Evolutionary conservation across 1,140 invertebrate species (phyloP).

Genomic region (Anastrepha ludens): DNA sequence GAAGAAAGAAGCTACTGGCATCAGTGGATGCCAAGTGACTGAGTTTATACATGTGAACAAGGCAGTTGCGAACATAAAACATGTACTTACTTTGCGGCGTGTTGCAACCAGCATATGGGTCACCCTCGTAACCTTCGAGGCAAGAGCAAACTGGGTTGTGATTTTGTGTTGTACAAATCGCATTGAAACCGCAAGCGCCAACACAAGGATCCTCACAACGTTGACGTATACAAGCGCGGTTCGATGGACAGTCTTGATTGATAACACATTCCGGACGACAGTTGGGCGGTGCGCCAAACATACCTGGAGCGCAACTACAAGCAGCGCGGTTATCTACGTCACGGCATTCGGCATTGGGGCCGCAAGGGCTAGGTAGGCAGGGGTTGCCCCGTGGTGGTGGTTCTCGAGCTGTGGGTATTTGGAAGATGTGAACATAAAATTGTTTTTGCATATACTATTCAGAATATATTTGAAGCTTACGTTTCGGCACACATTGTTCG

Average conservation of each 20-base stretch:
- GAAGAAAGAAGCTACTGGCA: not conserved
- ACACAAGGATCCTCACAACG: slow-evolving; percentile 87
- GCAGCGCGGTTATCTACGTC: slow-evolving; percentile 82
- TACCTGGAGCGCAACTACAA: slow-evolving; percentile 85
- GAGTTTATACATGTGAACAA: not conserved
- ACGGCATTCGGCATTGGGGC: slow-evolving; percentile 86
- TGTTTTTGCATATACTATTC: not conserved
- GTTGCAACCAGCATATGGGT: slow-evolving; percentile 87
- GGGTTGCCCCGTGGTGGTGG: slow-evolving; percentile 77
- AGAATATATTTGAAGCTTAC: slow-evolving; percentile 75
- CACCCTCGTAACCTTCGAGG: slow-evolving; percentile 84
- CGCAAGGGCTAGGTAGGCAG: slow-evolving; percentile 88
- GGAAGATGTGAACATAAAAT: not conserved
- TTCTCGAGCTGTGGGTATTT: slow-evolving; percentile 62
- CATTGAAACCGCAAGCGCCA: slow-evolving; percentile 89
- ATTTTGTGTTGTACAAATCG: slow-evolving; percentile 84
- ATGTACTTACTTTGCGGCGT: slow-evolving; percentile 79
- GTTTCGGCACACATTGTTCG: slow-evolving; percentile 81
- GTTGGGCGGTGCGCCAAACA: slow-evolving; percentile 88
- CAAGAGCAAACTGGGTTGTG: slow-evolving; percentile 87
- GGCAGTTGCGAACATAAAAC: slow-evolving; percentile 19
- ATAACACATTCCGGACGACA: slow-evolving; percentile 87
- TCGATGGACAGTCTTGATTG: slow-evolving; percentile 85
- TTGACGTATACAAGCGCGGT: slow-evolving; percentile 85
- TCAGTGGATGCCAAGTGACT: not conserved